Evolutionary conservation across 1,140 invertebrate species (phyloP).

Genomic region (Probaryconus sp.): DNA sequence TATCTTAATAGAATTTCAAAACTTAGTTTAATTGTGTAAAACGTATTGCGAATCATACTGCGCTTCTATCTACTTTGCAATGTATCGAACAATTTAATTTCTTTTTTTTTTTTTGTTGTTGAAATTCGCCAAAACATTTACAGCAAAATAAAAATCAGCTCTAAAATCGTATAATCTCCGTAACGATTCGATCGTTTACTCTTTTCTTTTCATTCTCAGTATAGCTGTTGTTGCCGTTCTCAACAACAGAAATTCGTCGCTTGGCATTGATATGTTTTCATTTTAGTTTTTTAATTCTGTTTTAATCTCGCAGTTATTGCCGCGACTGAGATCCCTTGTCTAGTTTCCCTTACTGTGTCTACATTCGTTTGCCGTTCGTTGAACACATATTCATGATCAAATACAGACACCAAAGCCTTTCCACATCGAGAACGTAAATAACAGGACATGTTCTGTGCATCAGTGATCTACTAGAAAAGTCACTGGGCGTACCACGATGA

Average conservation of each 20-base stretch:
- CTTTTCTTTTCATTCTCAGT: slow-evolving; percentile 62
- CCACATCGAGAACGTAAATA: slow-evolving; percentile 62
- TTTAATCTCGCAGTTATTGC: slow-evolving; percentile 77
- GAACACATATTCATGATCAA: slow-evolving; percentile 37
- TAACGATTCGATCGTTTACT: slow-evolving; percentile 42
- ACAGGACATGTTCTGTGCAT: slow-evolving; percentile 45
- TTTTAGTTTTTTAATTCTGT: slow-evolving; percentile 76
- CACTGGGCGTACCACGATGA: slow-evolving; percentile 9
- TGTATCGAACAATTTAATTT: too few relatives aligned
- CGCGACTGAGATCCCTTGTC: slow-evolving; percentile 60
- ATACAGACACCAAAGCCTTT: slow-evolving; percentile 43
- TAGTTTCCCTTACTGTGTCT: slow-evolving; percentile 27
- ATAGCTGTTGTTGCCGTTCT: slow-evolving; percentile 53
- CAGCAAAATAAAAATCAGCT: slow-evolving; percentile 43
- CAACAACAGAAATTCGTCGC: slow-evolving; percentile 67
- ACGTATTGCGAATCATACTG: slow-evolving; percentile 16
- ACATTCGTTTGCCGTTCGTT: slow-evolving; percentile 55
- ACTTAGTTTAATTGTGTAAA: slow-evolving; percentile 37
- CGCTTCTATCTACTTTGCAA: too few relatives aligned
- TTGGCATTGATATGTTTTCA: slow-evolving; percentile 74
- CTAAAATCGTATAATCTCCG: slow-evolving; percentile 20
- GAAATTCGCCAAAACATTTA: too few relatives aligned
- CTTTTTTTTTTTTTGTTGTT: too few relatives aligned
- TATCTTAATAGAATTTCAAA: slow-evolving; percentile 49
- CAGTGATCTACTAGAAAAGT: slow-evolving; percentile 35